Evolutionary conservation across 1,140 invertebrate genomes (phyloP).

Genomic region (Matsumurasca onukii): DNA sequence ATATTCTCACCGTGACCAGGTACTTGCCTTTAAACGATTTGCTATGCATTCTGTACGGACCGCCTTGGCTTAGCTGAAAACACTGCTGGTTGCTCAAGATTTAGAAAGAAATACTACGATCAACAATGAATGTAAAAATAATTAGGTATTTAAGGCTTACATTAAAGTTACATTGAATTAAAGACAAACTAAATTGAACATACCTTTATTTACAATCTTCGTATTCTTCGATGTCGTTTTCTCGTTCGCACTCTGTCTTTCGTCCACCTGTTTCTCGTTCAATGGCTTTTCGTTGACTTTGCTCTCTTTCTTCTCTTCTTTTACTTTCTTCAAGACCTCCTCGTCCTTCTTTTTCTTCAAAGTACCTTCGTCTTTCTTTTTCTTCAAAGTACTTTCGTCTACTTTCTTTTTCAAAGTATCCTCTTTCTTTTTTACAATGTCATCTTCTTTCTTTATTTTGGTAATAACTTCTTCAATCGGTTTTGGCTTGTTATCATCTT

Average conservation of each 20-base stretch:
- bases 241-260: constrained; percentile 15
- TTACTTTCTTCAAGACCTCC: not conserved
- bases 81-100: too few species aligned
- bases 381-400: not conserved
- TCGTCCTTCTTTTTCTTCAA: not conserved
- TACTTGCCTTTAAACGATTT: too few species aligned
- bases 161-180: too few species aligned
- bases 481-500: not conserved
- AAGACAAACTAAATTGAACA: too few species aligned
- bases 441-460: constrained; percentile 8
- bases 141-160: too few species aligned
- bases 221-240: constrained; percentile 1
- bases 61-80: too few species aligned
- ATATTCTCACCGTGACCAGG: too few species aligned
- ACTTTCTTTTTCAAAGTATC: not conserved
- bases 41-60: too few species aligned
- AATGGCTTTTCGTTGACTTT: not conserved
- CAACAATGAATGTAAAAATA: too few species aligned
- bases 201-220: constrained; percentile 6
- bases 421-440: not conserved
- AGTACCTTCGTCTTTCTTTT: too few species aligned
- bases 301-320: constrained; percentile 52
- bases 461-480: not conserved
- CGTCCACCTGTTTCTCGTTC: too few species aligned
- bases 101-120: too few species aligned